These are phyloP conservation scores for Bibio marci DNA, from an alignment of 2,888 invertebrate genomes.

Conservation along the genomic window DNA sequence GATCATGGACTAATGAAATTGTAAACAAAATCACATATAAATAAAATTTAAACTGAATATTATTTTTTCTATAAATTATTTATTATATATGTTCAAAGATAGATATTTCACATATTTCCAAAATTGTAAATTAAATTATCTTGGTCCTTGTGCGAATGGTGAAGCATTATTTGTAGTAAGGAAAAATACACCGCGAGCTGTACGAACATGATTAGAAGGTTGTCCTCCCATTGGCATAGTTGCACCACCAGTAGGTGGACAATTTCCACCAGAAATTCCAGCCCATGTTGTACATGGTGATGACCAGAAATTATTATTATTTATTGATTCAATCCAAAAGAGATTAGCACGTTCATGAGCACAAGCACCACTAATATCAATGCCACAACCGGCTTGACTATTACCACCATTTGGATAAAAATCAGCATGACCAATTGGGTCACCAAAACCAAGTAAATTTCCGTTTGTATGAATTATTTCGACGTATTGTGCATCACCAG, in stretches of 20 bases:
- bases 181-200: neutral
- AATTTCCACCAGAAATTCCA: conserved; percentile 11
- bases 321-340: conserved; percentile 30
- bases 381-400: conserved; percentile 33
- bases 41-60: too few species aligned
- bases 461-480: conserved; percentile 27
- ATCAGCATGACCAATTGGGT: conserved; percentile 23
- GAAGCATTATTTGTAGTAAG: neutral
- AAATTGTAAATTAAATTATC: too few species aligned
- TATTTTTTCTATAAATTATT: too few species aligned
- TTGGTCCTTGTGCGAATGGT: conserved; percentile 1
- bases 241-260: neutral
- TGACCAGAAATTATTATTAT: conserved; percentile 18
- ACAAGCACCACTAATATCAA: conserved; percentile 25
- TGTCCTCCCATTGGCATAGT: conserved; percentile 8
- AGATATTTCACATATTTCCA: too few species aligned
- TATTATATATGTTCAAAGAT: too few species aligned
- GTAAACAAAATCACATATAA: too few species aligned
- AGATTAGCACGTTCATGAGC: conserved; percentile 28
- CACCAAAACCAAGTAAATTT: conserved; percentile 19
- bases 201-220: conserved; percentile 5
- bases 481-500: conserved; percentile 22
- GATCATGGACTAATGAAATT: too few species aligned
- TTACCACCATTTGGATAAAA: conserved; percentile 31
- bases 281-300: conserved; percentile 15